phyloP scores from a whole-genome alignment of 2,797 vertebrate species.

The Discoglossus pictus region DNA sequence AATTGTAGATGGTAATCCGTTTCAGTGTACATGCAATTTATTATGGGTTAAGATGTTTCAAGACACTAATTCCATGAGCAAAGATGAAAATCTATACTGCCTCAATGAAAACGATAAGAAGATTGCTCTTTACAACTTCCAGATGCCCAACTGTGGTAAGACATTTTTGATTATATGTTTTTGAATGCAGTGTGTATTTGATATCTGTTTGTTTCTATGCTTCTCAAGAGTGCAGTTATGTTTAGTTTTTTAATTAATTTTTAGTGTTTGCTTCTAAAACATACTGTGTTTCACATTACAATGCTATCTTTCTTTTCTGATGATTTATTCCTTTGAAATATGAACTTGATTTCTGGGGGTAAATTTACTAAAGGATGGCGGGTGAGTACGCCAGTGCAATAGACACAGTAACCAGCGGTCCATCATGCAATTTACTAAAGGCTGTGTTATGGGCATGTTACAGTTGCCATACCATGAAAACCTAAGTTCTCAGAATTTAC shows the following conservation, averaged over 20 bases:
- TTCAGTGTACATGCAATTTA: slow-evolving; percentile 92
- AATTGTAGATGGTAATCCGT: slow-evolving; percentile 86
- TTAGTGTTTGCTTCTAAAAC: no score
- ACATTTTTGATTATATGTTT: slow-evolving; percentile 51
- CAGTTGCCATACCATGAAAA: no score
- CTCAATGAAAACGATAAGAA: slow-evolving; percentile 81
- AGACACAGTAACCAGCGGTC: no score
- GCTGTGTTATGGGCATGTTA: no score
- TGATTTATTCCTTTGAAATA: slow-evolving; percentile 2
- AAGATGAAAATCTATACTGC: slow-evolving; percentile 83
- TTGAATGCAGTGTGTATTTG: not conserved
- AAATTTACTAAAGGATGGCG: no score
- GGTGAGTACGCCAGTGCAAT: no score
- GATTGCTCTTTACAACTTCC: slow-evolving; percentile 78
- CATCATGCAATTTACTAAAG: no score
- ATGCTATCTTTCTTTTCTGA: no score
- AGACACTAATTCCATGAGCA: slow-evolving; percentile 73
- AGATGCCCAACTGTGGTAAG: slow-evolving; percentile 88
- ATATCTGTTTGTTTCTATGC: slow-evolving; percentile 6
- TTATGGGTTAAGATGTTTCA: slow-evolving; percentile 95
- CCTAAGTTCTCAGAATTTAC: no score
- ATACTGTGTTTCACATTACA: no score
- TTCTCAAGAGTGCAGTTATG: not conserved
- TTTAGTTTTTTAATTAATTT: no score
- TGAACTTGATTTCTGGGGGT: no score